These are phyloP conservation scores for Heliconius sara DNA, from an alignment of 2,888 invertebrate genomes.

Conservation along the genomic window DNA sequence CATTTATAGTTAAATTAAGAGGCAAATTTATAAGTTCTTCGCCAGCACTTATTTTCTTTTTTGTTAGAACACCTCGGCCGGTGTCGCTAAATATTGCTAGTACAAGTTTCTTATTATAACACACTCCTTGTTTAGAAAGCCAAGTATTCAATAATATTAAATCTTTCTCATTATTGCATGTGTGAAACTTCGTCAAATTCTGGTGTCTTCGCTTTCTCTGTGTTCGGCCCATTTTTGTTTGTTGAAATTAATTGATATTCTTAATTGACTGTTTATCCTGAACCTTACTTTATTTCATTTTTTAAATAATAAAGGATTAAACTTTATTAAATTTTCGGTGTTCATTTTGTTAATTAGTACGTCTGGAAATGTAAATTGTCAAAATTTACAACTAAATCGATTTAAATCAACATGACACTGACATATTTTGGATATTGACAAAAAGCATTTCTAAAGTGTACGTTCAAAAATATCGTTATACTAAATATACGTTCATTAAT, in stretches of 20 bases:
- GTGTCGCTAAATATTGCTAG: slow-evolving; percentile 86
- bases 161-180: slow-evolving; percentile 67
- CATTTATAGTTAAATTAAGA: slow-evolving; percentile 83
- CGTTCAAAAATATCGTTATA: not conserved
- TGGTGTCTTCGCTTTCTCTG: slow-evolving; percentile 70
- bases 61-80: slow-evolving; percentile 90
- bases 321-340: not conserved
- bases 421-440: not conserved
- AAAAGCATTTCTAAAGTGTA: not conserved
- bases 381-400: slow-evolving; percentile 12
- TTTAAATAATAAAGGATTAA: slow-evolving; percentile 2
- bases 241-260: slow-evolving; percentile 9
- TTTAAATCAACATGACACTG: slow-evolving; percentile 3
- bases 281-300: slow-evolving; percentile 4
- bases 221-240: slow-evolving; percentile 79
- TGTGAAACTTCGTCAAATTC: slow-evolving; percentile 61
- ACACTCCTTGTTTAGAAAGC: slow-evolving; percentile 82
- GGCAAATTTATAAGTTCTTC: slow-evolving; percentile 86
- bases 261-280: slow-evolving; percentile 33
- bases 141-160: slow-evolving; percentile 80
- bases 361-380: not conserved
- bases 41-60: slow-evolving; percentile 78
- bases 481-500: not conserved
- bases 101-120: slow-evolving; percentile 81
- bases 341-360: not conserved